These are phyloP conservation scores for Darevskia mixta DNA, from an alignment of 2,797 vertebrate genomes.

Conservation along the genomic window DNA sequence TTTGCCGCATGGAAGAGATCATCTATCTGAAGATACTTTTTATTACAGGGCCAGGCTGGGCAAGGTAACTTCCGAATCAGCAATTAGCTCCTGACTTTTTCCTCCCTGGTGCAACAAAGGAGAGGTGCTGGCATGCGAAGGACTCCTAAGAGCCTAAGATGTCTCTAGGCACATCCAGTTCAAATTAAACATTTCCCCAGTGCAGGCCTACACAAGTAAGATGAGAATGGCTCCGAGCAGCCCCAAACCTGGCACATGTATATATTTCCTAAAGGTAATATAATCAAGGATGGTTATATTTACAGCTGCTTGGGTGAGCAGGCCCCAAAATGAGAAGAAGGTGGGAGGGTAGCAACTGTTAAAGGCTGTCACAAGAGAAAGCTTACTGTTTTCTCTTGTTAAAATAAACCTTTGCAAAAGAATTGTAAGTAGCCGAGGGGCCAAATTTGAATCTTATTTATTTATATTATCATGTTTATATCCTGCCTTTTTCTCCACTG, in stretches of 20 bases:
- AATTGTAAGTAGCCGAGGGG: neutral
- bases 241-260: neutral
- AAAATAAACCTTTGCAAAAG: neutral
- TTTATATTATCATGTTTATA: too few species aligned
- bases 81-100: neutral
- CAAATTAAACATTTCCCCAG: conserved; percentile 26
- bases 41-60: too few species aligned
- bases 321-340: neutral
- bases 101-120: neutral
- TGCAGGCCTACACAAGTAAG: conserved; percentile 15
- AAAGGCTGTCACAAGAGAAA: neutral
- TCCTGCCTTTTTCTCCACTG: too few species aligned
- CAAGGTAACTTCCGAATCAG: neutral
- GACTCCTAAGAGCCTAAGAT: conserved; percentile 2
- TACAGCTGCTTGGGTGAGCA: neutral
- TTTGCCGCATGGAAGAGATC: too few species aligned
- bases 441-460: too few species aligned
- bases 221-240: neutral
- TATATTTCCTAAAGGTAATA: neutral
- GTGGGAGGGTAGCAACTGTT: neutral
- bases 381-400: neutral
- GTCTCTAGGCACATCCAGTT: neutral
- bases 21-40: too few species aligned
- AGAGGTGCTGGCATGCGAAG: rapidly evolving
- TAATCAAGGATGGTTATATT: neutral